Evolutionary conservation across 2,113 vertebrate species (phyloP), one percentile per base, ranked within the genome.

Genomic region (Chamaea fasciata): DNA sequence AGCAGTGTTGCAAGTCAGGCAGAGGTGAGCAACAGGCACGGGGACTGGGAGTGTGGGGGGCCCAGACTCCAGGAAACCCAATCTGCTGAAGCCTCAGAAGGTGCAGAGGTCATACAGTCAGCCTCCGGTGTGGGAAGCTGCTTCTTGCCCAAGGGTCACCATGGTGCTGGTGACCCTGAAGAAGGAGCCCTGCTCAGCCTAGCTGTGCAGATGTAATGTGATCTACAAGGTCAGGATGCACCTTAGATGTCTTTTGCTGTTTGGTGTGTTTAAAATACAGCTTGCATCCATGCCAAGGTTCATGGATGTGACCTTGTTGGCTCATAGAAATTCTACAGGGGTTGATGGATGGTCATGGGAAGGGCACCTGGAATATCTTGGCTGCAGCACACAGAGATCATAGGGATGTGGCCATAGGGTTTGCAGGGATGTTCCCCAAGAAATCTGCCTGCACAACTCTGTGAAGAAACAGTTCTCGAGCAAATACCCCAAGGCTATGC

Each of bases 1-100:
- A 56, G 44, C 28, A 2, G 62, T 92, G 83, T 94, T 50, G 94
- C 80, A 97, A 96, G 88, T 95, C 93, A 94, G 94, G 70, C 92
- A 94, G 94, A 77, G 90, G 88, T 89, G 52, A 97, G 52, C n/a
- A 21, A 2, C 24, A 26, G 59, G 17, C 50, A 39, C 0, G 0
- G 79, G 3, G 75, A 0, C 75, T 65, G 84, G 67, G 59, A 86
- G 19, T 5, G 21, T 7, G 37, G 37, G 46, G 50, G 50, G 71
- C 23, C 59, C 55, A 64, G 81, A 47, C 37, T 13, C 6, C 28
- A 15, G 37, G 47, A 88, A 81, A 78, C 15, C n/a, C 57, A 5
- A 1, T 60, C 41, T 64, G 44, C 89, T 44, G 80, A 18, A 91
- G n/a, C 44, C 37, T 75, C 47, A 64, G 53, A 39, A 52, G 22